Conservation (phyloP, 1,140 invertebrate species). For the Cyrtorhinus lividipennis region DNA sequence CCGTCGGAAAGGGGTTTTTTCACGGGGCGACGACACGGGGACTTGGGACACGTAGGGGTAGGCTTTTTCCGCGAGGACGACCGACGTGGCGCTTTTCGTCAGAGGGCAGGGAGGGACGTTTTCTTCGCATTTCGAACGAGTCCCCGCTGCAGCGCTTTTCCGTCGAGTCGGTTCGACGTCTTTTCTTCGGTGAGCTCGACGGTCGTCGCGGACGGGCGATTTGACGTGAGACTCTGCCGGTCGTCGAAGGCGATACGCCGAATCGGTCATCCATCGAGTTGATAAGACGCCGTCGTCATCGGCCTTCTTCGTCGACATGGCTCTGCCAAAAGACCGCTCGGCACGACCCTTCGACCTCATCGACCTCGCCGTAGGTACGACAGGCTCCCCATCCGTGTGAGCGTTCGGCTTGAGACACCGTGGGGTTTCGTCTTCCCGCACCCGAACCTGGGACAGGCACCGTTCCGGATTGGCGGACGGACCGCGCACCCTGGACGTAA, state of each 20-base stretch:
- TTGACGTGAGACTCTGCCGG: conserved; percentile 22
- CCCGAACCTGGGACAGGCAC: conserved; percentile 6
- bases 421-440: conserved; percentile 8
- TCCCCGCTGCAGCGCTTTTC: neutral
- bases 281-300: neutral
- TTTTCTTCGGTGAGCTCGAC: conserved; percentile 30
- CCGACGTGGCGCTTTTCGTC: conserved; percentile 43
- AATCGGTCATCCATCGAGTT: conserved; percentile 7
- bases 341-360: conserved; percentile 1
- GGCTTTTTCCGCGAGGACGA: conserved; percentile 48
- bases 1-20: conserved; percentile 41
- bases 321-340: neutral
- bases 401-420: neutral
- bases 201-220: conserved; percentile 37
- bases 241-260: neutral
- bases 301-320: neutral
- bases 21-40: conserved; percentile 29
- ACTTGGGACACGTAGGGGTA: conserved; percentile 39
- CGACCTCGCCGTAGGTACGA: neutral
- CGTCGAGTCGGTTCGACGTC: conserved; percentile 11
- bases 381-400: neutral
- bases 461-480: conserved; percentile 36
- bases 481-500: conserved; percentile 52
- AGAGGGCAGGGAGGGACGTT: conserved; percentile 24
- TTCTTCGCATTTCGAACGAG: neutral